Evolutionary conservation across 2,113 vertebrate genomes (phyloP).

Genomic region (Taxidea taxus): DNA sequence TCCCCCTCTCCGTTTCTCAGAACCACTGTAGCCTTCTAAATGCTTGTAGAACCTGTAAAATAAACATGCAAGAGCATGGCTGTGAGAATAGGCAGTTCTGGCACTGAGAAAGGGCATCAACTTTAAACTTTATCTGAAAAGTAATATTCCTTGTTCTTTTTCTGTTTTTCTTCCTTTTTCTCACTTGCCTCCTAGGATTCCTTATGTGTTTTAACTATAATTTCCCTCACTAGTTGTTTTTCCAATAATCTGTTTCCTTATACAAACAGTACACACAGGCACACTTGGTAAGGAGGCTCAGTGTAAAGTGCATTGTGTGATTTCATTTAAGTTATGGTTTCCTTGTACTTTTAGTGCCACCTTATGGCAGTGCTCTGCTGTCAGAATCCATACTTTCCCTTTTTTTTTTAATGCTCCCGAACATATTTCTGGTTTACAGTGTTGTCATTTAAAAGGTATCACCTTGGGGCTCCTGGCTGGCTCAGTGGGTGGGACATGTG

Average conservation of each 20-base stretch:
- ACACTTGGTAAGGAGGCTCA: neutral
- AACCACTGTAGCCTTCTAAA: neutral
- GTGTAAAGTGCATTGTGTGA: neutral
- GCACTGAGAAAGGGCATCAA: neutral
- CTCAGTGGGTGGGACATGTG: neutral
- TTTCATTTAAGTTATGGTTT: neutral
- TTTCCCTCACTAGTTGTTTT: neutral
- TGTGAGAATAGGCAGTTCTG: neutral
- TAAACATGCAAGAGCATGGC: neutral
- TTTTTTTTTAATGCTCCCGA: neutral
- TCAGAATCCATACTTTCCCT: neutral
- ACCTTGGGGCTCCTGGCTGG: neutral
- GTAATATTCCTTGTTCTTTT: neutral
- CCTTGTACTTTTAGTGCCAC: neutral
- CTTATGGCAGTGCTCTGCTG: neutral
- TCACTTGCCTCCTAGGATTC: neutral
- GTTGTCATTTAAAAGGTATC: neutral
- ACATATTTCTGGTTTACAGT: neutral
- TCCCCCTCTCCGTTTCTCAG: neutral
- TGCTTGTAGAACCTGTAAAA: neutral
- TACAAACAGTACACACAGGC: neutral
- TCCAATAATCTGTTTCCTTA: neutral
- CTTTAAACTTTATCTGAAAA: neutral
- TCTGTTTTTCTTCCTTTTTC: neutral
- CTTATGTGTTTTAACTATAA: neutral